Evolutionary conservation across 2,888 invertebrate genomes (phyloP).

Genomic region (Hermodice carunculata): DNA sequence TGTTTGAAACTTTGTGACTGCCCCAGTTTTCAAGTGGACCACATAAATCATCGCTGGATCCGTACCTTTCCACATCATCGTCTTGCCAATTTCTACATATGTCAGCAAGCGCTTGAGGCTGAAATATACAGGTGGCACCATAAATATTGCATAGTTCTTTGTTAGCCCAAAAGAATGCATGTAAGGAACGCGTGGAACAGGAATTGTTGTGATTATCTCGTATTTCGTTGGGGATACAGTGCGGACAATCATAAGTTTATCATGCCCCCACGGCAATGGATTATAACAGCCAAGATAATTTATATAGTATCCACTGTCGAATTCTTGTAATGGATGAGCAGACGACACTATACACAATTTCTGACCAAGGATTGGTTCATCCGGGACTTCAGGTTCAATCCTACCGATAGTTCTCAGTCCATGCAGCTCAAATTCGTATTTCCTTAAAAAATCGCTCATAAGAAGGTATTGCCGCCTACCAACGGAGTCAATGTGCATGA

Average conservation of each 20-base stretch:
- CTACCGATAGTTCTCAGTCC: slow-evolving; percentile 42
- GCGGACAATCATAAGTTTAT: slow-evolving; percentile 50
- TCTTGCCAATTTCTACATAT: slow-evolving; percentile 51
- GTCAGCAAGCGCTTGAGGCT: slow-evolving; percentile 53
- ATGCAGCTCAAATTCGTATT: slow-evolving; percentile 47
- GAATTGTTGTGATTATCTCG: slow-evolving; percentile 52
- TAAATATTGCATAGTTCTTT: slow-evolving; percentile 54
- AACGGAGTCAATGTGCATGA: slow-evolving; percentile 44
- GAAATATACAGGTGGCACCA: slow-evolving; percentile 58
- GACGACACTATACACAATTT: slow-evolving; percentile 58
- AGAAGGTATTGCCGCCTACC: too few species aligned
- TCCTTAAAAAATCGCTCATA: slow-evolving; percentile 62
- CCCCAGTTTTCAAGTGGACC: slow-evolving; percentile 47
- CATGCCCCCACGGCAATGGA: slow-evolving; percentile 47
- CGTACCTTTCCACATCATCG: slow-evolving; percentile 54
- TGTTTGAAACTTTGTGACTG: slow-evolving; percentile 45
- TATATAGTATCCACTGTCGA: slow-evolving; percentile 50
- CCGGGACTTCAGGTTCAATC: slow-evolving; percentile 37
- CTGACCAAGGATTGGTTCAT: slow-evolving; percentile 12
- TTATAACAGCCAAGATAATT: slow-evolving; percentile 57
- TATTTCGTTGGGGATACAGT: slow-evolving; percentile 47
- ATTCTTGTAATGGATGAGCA: slow-evolving; percentile 62
- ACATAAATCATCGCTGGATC: slow-evolving; percentile 49
- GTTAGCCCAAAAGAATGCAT: slow-evolving; percentile 66
- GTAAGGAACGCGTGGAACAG: slow-evolving; percentile 55